Evolutionary conservation across 2,888 invertebrate genomes (phyloP).

Genomic region (Hypolimnas misippus): DNA sequence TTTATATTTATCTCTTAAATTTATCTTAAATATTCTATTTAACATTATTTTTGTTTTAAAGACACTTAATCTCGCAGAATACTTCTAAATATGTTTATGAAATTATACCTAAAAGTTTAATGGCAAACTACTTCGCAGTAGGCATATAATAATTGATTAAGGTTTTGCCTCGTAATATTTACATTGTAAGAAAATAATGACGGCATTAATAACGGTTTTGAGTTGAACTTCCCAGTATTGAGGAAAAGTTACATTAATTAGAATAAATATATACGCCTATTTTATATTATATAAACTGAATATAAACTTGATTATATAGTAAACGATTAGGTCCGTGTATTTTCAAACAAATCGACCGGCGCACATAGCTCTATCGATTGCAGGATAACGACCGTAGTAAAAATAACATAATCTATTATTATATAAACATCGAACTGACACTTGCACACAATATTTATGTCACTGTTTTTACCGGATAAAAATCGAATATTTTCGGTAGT

Average conservation of each 20-base stretch:
- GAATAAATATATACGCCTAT: not conserved
- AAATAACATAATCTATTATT: constrained; percentile 44
- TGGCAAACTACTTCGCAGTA: not conserved
- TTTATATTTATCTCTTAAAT: not conserved
- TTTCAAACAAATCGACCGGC: constrained; percentile 43
- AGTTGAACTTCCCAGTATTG: not conserved
- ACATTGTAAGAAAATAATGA: constrained; percentile 3
- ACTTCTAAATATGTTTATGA: no score
- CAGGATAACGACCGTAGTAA: constrained; percentile 34
- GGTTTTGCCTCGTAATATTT: constrained; percentile 8
- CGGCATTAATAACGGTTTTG: constrained; percentile 32
- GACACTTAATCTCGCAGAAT: no score
- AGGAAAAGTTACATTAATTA: constrained; percentile 4
- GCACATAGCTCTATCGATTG: constrained; percentile 43
- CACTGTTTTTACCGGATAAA: constrained; percentile 35
- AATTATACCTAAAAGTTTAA: not conserved
- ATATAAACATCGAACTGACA: constrained; percentile 55
- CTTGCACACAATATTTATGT: constrained; percentile 51
- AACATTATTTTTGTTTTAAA: not conserved
- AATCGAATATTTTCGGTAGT: constrained; percentile 30
- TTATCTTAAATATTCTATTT: not conserved
- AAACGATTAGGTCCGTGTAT: constrained; percentile 1
- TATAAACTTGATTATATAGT: not conserved
- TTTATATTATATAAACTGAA: not conserved
- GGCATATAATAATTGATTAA: not conserved